Evolutionary conservation across 1,140 invertebrate species (phyloP), one percentile per base, ranked within the genome.

Genomic region (Andricus grossulariae): DNA sequence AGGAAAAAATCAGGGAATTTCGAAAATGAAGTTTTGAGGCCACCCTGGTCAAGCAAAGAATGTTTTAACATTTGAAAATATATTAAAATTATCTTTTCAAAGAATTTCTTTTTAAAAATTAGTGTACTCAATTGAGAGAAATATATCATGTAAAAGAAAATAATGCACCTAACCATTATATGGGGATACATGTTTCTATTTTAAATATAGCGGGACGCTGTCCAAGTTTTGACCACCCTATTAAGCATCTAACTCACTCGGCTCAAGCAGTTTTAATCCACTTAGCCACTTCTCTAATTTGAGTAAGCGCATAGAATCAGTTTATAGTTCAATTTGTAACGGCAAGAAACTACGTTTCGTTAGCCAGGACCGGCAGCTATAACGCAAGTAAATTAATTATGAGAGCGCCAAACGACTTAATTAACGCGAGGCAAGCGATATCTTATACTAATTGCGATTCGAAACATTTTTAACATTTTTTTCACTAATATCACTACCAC

Each of bases 321-420:
- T 66, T 66, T 66, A 66, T 66, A 45, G 60, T 32, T 66, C 25
- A 66, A 66, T 66, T 66, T 66, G 25, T 66, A 66, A 39, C 60
- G 32, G 60, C 60, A 39, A n/a, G 60, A 39, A 32, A 15, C 60
- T 39, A 45, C 25, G 60, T 66, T 66, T 66, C 60, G 60, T 66
- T 66, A 39, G 60, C 60, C 60, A n/a, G 21, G n/a, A 66, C 6
- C 39, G 60, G 60, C 5, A 66, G 60, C 13, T 25, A 32, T 25
- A 60, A 60, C 57, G 19, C 57, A 66, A 66, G 60, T 66, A 66
- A 66, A 39, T 66, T 66, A 66, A 66, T 66, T 66, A 66, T 39
- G 25, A 16, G 25, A 66, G 60, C 60, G 60, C 60, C 13, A 66
- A 66, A 39, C 60, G 60, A 66, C 60, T 39, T 66, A 66, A 66